Conservation (phyloP, 2,888 invertebrate species). For the Melinaea menophilus region DNA sequence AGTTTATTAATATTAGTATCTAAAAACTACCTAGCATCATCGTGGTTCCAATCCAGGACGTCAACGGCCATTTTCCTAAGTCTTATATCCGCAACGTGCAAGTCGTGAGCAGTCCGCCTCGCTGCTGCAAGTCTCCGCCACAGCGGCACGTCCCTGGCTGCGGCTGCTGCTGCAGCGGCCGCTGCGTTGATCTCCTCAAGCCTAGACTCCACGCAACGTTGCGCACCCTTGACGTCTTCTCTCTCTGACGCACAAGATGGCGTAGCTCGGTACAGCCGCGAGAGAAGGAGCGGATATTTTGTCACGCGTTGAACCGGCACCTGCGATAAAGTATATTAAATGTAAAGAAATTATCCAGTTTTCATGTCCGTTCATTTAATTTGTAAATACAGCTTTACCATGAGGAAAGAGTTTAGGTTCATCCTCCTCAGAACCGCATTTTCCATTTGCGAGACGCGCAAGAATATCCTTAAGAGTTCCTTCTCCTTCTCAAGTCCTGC, state of each 20-base stretch:
- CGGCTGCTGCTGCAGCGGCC: conserved; percentile 93
- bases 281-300: conserved; percentile 95
- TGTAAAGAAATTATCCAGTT: too few species aligned
- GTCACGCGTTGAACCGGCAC: conserved; percentile 98
- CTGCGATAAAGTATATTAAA: conserved; percentile 54
- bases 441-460: conserved; percentile 98
- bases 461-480: conserved; percentile 94
- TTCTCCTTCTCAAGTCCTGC: conserved; percentile 96
- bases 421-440: conserved; percentile 94
- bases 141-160: conserved; percentile 90
- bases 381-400: conserved; percentile 79
- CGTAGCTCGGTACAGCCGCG: conserved; percentile 93
- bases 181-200: conserved; percentile 96
- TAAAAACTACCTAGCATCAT: conserved; percentile 81
- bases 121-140: conserved; percentile 92
- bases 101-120: conserved; percentile 86
- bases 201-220: conserved; percentile 94
- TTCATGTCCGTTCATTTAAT: background rate
- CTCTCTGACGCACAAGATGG: conserved; percentile 89
- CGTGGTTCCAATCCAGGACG: conserved; percentile 95
- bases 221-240: conserved; percentile 90
- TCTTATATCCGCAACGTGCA: conserved; percentile 93
- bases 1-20: background rate
- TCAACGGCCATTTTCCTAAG: conserved; percentile 95
- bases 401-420: conserved; percentile 98